Percentiles rank a stretch among this genome's conserved stretches.
Evolutionary conservation across 2,113 vertebrate species (phyloP).

Genomic region (Okapia johnstoni): DNA sequence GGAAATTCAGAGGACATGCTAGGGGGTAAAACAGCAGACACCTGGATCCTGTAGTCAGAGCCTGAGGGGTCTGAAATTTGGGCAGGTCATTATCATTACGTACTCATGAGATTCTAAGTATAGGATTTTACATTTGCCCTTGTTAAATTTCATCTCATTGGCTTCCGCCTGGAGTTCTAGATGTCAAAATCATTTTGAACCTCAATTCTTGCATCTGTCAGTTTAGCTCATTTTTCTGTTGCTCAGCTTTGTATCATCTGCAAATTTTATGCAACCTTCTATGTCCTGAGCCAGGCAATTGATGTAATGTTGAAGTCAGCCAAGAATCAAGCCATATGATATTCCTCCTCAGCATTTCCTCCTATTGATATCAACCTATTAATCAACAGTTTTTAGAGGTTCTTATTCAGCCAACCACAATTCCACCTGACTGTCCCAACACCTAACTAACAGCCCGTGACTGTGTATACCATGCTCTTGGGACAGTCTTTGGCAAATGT

Average conservation of each 20-base stretch:
- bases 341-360: neutral
- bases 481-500: neutral
- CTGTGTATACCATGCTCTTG: neutral
- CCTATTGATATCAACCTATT: neutral
- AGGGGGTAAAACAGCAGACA: neutral
- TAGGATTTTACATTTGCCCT: neutral
- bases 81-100: neutral
- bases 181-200: conserved; percentile 33
- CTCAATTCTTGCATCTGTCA: conserved; percentile 23
- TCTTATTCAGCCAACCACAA: neutral
- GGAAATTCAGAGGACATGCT: neutral
- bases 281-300: conserved; percentile 10
- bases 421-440: neutral
- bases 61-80: neutral
- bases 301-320: neutral
- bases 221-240: neutral
- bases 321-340: neutral
- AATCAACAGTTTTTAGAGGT: neutral
- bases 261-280: neutral
- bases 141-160: conserved; percentile 9
- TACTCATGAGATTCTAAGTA: conserved; percentile 3
- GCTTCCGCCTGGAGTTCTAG: neutral
- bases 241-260: neutral
- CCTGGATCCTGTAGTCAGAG: neutral
- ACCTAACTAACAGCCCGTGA: neutral